phyloP scores from a whole-genome alignment of 2,113 vertebrate species.

The Puma concolor region DNA sequence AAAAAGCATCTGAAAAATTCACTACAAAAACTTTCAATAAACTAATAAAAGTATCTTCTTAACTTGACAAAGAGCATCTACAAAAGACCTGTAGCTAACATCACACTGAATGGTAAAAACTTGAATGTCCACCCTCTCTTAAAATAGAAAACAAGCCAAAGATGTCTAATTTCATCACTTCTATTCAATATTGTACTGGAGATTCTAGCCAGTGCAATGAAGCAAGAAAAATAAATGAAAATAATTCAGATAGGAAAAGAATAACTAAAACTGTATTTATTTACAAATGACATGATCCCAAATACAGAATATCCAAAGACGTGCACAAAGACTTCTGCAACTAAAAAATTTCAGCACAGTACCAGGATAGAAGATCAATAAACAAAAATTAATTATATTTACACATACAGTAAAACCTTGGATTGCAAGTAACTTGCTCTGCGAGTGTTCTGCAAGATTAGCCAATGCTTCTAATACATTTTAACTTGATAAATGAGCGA shows the following conservation, averaged over 20 bases:
- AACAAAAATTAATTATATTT: background rate
- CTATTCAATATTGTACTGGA: background rate
- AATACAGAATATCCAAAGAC: background rate
- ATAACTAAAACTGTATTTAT: background rate
- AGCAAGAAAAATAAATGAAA: background rate
- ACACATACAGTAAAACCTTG: no score
- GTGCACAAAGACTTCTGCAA: background rate
- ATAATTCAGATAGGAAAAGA: background rate
- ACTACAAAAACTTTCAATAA: background rate
- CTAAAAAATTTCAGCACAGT: background rate
- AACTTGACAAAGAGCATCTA: background rate
- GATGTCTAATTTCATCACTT: background rate
- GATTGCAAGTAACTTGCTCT: no score
- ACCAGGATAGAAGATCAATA: background rate
- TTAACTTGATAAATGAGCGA: no score
- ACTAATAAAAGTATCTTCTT: background rate
- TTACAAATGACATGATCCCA: background rate
- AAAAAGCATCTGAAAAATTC: background rate
- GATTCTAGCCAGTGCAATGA: background rate
- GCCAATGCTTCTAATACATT: no score
- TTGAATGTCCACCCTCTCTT: background rate
- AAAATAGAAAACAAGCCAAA: background rate
- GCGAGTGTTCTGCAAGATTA: no score
- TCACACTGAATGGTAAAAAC: background rate
- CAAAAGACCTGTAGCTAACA: background rate